A percentile compares a stretch with the other conserved stretches of the same genome.
Evolutionary conservation across 2,797 vertebrate species (phyloP).

Genomic region (Chaetodon trifasciatus): DNA sequence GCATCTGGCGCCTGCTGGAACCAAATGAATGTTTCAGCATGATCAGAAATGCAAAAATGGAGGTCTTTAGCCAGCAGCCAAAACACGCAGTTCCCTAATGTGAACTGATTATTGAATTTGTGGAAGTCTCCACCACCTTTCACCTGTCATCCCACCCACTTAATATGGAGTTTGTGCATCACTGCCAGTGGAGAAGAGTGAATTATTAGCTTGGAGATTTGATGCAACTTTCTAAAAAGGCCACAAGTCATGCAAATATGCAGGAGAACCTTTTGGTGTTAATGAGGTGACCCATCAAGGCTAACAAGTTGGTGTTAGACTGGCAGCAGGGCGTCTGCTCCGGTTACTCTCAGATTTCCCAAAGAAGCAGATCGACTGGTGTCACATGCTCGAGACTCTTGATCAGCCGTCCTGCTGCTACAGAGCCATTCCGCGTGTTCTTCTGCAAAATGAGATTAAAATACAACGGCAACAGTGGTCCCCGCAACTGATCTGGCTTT

Average conservation of each 20-base stretch:
- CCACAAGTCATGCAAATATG: slow-evolving; percentile 7
- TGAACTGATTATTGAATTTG: slow-evolving; percentile 28
- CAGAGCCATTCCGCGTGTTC: not conserved
- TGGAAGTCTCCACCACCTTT: slow-evolving; percentile 23
- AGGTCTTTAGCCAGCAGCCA: slow-evolving; percentile 27
- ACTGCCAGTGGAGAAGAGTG: not conserved
- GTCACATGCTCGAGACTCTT: not conserved
- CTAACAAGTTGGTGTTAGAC: not conserved
- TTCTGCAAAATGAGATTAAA: slow-evolving; percentile 25
- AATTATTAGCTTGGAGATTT: slow-evolving; percentile 41
- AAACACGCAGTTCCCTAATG: slow-evolving; percentile 40
- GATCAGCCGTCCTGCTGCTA: not conserved
- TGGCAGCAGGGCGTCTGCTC: not conserved
- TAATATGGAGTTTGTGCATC: slow-evolving; percentile 14
- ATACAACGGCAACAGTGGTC: slow-evolving; percentile 19
- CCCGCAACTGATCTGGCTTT: slow-evolving; percentile 18
- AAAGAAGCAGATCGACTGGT: not conserved
- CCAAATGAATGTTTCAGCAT: slow-evolving; percentile 28
- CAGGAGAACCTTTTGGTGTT: slow-evolving; percentile 3
- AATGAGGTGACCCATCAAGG: not conserved
- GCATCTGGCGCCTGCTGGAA: slow-evolving; percentile 43
- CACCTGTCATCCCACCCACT: slow-evolving; percentile 21
- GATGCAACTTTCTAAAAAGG: slow-evolving; percentile 5
- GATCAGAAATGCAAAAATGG: slow-evolving; percentile 39
- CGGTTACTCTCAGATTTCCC: not conserved